These are phyloP conservation scores for Drosophila aldrichi DNA, from an alignment of 2,888 invertebrate species.

Conservation along the genomic window DNA sequence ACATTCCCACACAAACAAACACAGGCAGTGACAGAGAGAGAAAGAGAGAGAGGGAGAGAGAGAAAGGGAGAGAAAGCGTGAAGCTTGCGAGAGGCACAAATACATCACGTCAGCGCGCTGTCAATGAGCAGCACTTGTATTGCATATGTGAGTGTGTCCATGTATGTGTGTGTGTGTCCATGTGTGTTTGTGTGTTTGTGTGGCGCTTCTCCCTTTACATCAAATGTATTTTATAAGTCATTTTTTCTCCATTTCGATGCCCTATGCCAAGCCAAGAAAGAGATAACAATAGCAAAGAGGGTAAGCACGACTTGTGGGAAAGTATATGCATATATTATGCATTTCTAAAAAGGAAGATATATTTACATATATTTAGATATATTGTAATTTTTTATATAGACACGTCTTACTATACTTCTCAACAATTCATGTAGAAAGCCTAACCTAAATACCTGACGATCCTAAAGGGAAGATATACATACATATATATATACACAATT, in stretches of 20 bases:
- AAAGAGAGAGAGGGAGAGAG: background rate
- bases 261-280: slow-evolving; percentile 6
- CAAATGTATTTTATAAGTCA: slow-evolving; percentile 68
- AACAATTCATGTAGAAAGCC: too few relatives aligned
- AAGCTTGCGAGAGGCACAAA: slow-evolving; percentile 45
- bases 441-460: too few relatives aligned
- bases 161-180: background rate
- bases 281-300: background rate
- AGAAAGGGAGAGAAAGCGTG: background rate
- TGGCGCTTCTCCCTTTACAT: slow-evolving; percentile 19
- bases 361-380: background rate
- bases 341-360: background rate
- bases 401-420: too few relatives aligned
- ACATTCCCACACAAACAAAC: slow-evolving; percentile 28
- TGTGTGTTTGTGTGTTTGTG: slow-evolving; percentile 5
- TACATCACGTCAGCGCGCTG: slow-evolving; percentile 76
- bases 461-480: too few relatives aligned
- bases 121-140: slow-evolving; percentile 75
- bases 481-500: too few relatives aligned
- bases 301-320: slow-evolving; percentile 3
- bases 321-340: background rate
- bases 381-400: too few relatives aligned
- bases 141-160: slow-evolving; percentile 15
- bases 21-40: background rate
- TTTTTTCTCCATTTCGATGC: slow-evolving; percentile 52